Conservation (phyloP, 2,888 invertebrate species). For the Leptopterna dolabrata region DNA sequence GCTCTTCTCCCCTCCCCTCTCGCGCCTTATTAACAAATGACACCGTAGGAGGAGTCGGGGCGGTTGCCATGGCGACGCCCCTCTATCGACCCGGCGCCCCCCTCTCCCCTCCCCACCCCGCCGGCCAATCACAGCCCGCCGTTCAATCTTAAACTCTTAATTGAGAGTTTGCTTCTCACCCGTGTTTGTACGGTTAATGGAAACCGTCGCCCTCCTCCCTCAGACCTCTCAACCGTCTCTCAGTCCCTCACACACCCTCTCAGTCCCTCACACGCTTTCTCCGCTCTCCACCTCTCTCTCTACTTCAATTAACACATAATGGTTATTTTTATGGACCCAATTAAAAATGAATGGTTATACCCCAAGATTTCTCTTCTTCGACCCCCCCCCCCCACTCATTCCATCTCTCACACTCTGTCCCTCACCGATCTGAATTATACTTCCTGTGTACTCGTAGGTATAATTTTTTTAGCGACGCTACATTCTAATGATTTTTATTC, state of each 20-base stretch:
- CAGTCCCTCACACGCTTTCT: background rate
- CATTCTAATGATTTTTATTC: too few species aligned
- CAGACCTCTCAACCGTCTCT: background rate
- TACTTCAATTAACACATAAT: slow-evolving; percentile 38
- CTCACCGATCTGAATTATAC: background rate
- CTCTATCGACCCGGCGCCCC: slow-evolving; percentile 48
- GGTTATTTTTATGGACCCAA: slow-evolving; percentile 41
- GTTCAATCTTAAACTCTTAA: slow-evolving; percentile 51
- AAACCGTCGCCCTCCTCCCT: background rate
- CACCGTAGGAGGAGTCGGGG: slow-evolving; percentile 45
- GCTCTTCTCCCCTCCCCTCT: background rate
- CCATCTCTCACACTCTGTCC: too few species aligned
- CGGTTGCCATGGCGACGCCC: slow-evolving; percentile 48
- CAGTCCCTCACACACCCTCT: background rate
- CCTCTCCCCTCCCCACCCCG: slow-evolving; percentile 14
- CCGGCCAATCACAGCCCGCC: slow-evolving; percentile 51
- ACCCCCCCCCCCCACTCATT: background rate
- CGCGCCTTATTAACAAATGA: slow-evolving; percentile 53
- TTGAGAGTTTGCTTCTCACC: slow-evolving; percentile 48
- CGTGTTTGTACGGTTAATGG: background rate
- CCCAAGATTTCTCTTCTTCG: background rate
- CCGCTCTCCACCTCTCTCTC: background rate
- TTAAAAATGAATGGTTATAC: slow-evolving; percentile 19
- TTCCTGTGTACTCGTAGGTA: too few species aligned
- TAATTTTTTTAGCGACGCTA: too few species aligned